Conservation (phyloP, 2,797 vertebrate genomes). For the Platyrinchus mystaceus region DNA sequence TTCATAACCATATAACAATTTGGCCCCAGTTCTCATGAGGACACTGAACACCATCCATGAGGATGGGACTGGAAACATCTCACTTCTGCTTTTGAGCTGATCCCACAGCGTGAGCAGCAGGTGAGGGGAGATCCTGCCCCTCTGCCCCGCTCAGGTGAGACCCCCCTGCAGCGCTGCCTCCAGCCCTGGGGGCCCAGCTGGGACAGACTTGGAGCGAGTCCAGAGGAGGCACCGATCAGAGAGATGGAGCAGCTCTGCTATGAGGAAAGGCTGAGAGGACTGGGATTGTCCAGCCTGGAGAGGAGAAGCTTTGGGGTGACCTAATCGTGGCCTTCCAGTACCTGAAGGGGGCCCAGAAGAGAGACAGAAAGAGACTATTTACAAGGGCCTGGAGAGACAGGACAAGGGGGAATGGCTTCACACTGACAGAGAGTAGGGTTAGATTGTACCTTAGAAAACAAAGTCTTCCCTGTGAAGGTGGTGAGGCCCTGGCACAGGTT, state of each 20-base stretch:
- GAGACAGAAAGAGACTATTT: neutral
- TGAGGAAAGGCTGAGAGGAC: neutral
- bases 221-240: neutral
- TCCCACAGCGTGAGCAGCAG: neutral
- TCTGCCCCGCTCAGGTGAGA: neutral
- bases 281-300: neutral
- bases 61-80: neutral
- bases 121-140: neutral
- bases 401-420: neutral
- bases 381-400: neutral
- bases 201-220: rapidly evolving
- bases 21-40: neutral
- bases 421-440: rapidly evolving
- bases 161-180: neutral
- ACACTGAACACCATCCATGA: neutral
- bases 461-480: rapidly evolving
- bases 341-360: rapidly evolving
- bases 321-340: rapidly evolving
- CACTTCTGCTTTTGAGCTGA: neutral
- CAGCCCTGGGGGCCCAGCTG: neutral
- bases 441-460: too few species aligned
- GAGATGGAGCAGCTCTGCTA: neutral
- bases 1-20: neutral
- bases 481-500: neutral
- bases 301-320: neutral